These are phyloP conservation scores for Parazoanthus swiftii DNA, from an alignment of 92 coral and sea anemone genomes.

Conservation along the genomic window DNA sequence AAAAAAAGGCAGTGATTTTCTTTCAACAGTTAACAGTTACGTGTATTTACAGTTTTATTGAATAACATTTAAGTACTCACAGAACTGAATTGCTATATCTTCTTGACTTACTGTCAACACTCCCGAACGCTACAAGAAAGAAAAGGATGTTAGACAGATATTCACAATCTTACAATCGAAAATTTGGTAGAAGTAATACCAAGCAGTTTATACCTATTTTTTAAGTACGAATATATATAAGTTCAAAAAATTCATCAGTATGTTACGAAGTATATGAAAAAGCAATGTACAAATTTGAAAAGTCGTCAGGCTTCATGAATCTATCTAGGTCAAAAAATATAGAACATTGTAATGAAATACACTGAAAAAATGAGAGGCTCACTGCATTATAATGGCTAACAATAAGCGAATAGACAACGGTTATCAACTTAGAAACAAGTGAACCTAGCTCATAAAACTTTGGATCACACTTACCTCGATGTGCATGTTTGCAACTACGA, in stretches of 20 bases:
- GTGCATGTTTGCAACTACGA: slow-evolving; percentile 15
- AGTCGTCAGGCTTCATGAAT: background rate
- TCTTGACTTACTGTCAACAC: slow-evolving; percentile 32
- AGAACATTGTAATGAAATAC: background rate
- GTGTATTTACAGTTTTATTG: background rate
- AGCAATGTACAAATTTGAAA: too few species aligned
- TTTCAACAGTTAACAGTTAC: background rate
- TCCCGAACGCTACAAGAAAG: slow-evolving; percentile 16
- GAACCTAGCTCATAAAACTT: background rate
- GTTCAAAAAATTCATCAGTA: too few species aligned
- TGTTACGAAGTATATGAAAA: too few species aligned
- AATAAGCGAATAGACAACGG: background rate
- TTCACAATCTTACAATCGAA: too few species aligned
- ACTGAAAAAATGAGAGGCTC: background rate
- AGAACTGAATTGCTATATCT: slow-evolving; percentile 38
- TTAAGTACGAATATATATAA: too few species aligned
- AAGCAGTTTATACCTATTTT: background rate
- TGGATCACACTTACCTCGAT: background rate
- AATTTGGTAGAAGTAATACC: background rate
- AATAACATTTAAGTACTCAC: slow-evolving; percentile 7
- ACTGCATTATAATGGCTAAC: background rate
- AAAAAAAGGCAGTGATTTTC: too few species aligned
- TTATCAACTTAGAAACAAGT: too few species aligned
- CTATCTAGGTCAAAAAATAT: background rate
- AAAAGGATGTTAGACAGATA: background rate